These are phyloP conservation scores for Solenodon paradoxus DNA, from an alignment of 2,113 vertebrate genomes.

Conservation along the genomic window DNA sequence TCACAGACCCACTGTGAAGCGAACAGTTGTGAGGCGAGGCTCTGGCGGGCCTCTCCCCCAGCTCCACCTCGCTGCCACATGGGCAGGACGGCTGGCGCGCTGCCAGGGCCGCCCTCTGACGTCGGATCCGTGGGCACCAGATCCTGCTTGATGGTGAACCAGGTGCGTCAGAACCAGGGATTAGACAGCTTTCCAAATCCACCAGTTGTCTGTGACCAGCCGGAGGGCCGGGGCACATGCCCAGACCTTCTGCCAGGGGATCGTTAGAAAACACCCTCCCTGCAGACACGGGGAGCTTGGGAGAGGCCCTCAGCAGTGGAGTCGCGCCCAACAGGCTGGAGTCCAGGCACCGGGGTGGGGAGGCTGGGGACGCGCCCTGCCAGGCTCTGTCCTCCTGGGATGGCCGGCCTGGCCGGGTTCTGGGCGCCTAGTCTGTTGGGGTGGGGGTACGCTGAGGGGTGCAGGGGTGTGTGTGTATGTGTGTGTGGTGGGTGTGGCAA, in stretches of 20 bases:
- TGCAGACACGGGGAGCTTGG: not conserved
- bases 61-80: not conserved
- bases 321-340: too few relatives aligned
- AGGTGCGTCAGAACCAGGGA: conserved; percentile 45
- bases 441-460: not conserved
- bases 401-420: not conserved
- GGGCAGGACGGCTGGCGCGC: not conserved
- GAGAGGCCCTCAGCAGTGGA: too few relatives aligned
- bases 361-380: too few relatives aligned
- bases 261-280: not conserved
- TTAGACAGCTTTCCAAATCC: conserved; percentile 55
- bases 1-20: not conserved
- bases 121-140: conserved; percentile 40
- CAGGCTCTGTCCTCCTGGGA: not conserved
- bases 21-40: not conserved
- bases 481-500: not conserved
- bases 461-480: not conserved
- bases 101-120: conserved; percentile 47
- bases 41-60: not conserved
- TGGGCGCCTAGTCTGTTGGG: not conserved
- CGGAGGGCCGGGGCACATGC: not conserved
- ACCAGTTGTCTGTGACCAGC: not conserved
- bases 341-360: not conserved
- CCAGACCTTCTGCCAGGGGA: not conserved
- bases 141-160: conserved; percentile 30